These are phyloP conservation scores for Phylloscopus collybita DNA, from an alignment of 2,797 vertebrate species.

Conservation along the genomic window DNA sequence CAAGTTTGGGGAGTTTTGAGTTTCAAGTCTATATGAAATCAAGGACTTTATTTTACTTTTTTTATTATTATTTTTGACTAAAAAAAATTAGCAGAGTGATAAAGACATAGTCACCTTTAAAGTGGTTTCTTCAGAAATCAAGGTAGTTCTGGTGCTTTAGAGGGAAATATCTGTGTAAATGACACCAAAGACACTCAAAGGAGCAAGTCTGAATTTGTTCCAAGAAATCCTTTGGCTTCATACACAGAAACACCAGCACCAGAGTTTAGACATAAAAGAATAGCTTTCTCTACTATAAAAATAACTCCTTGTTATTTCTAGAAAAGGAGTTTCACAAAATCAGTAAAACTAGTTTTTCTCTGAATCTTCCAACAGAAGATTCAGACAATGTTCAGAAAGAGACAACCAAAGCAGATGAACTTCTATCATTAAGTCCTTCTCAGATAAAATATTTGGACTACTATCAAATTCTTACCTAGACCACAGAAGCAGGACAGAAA, in stretches of 20 bases:
- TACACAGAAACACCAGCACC: not conserved
- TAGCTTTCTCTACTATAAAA: not conserved
- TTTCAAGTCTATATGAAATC: not conserved
- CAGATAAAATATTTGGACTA: not conserved
- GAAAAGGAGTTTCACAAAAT: not conserved
- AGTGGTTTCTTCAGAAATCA: not conserved
- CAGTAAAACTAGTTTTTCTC: not conserved
- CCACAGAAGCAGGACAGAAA: not conserved
- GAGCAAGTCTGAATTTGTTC: not conserved
- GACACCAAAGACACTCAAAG: not conserved
- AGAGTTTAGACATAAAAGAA: not conserved
- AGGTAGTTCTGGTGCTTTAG: not conserved
- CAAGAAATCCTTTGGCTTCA: not conserved
- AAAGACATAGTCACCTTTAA: not conserved
- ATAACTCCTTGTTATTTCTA: not conserved
- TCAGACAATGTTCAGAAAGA: not conserved
- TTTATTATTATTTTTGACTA: not conserved
- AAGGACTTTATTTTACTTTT: not conserved
- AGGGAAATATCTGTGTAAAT: not conserved
- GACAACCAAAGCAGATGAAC: not conserved
- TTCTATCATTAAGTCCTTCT: not conserved
- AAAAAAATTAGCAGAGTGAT: not conserved
- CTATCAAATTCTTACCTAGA: constrained; percentile 5
- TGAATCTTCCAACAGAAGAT: not conserved
- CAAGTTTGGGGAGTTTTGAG: not conserved